Base-by-base conservation (phyloP, 1,140 invertebrate genomes). In the Heliconius melpomene region DNA sequence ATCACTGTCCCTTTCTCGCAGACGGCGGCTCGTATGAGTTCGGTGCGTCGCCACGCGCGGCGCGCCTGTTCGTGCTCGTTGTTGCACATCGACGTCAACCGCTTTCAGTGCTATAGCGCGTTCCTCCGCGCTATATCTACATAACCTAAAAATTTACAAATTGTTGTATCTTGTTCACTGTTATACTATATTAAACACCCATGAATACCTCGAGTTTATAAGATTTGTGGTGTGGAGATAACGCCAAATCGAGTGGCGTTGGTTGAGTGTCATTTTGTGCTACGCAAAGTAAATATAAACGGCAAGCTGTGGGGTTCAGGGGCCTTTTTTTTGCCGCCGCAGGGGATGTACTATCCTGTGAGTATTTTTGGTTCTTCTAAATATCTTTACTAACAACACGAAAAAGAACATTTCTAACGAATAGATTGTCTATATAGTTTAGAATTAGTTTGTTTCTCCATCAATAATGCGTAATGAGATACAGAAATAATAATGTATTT, bases 221-320 rank as follows among this genome's bases (percentile, higher is more conserved):
- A 91, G 81, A 86, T 89, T 91, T 86, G 93, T 94, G 93, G 84
- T 90, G 92, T 93, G 92, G 85, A 88, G 84, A 87, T 87, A 83
- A 92, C 92, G 90, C 91, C 91, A 89, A 82, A 79, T 78, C 72
- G 78, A 86, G 85, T 90, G 93, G 92, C 88, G 89, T 89, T 83
- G 89, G 93, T 94, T 92, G 88, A 91, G 94, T 94, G 93, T 91
- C 92, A 94, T 93, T 94, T 94, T 94, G 93, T 95, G 94, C 87
- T 91, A 86, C 88, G 91, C 86, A 94, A 94, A 94, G 94, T 93
- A 94, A 95, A 96, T 96, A 97, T 96, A 97, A 96, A 97, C 96
- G 96, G 96, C 97, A 98, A 98, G 96, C 97, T 98, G 97, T 98
- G 97, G 97, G 97, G 97, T 95, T 97, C 97, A 96, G 97, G 97